A percentile compares a stretch with the other conserved stretches of the same genome.
phyloP scores from a whole-genome alignment of 2,888 invertebrate species.

The Trissoscelio sp. region DNA sequence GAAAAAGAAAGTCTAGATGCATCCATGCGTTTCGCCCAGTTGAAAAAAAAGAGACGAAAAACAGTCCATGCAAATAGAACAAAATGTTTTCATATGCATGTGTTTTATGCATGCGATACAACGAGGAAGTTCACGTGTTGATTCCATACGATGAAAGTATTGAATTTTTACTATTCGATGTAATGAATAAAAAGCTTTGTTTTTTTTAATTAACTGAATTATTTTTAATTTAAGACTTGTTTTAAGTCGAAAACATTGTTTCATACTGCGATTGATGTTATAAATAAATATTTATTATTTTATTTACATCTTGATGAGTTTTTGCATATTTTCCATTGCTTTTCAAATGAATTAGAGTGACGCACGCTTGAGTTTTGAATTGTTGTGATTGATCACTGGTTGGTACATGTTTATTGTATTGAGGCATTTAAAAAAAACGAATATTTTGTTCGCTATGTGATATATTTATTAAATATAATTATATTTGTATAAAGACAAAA shows the following conservation, averaged over 20 bases:
- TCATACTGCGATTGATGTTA: slow-evolving; percentile 6
- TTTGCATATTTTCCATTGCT: slow-evolving; percentile 3
- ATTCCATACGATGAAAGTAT: slow-evolving; percentile 48
- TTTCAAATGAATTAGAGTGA: slow-evolving; percentile 1
- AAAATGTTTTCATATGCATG: slow-evolving; percentile 42
- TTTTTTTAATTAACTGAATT: neutral
- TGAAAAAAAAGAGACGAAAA: slow-evolving; percentile 8
- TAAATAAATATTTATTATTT: slow-evolving; percentile 34
- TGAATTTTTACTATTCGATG: slow-evolving; percentile 23
- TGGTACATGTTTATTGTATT: neutral
- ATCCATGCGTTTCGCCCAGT: neutral
- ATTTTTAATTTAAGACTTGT: slow-evolving; percentile 3
- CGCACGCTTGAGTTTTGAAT: neutral
- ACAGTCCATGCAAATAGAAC: slow-evolving; percentile 38
- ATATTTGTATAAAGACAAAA: neutral
- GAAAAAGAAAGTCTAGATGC: slow-evolving; percentile 23
- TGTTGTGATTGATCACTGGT: neutral
- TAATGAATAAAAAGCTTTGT: slow-evolving; percentile 6
- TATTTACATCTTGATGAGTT: slow-evolving; percentile 7
- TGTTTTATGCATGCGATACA: slow-evolving; percentile 48
- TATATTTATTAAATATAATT: slow-evolving; percentile 5
- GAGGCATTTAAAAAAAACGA: neutral
- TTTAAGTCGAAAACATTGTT: slow-evolving; percentile 8
- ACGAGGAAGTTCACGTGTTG: slow-evolving; percentile 42
- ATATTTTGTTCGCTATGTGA: slow-evolving; percentile 11